A percentile compares a stretch with the other conserved stretches of the same genome.
Evolutionary conservation across 2,113 vertebrate genomes (phyloP).

Genomic region (Eupsittula cactorum): DNA sequence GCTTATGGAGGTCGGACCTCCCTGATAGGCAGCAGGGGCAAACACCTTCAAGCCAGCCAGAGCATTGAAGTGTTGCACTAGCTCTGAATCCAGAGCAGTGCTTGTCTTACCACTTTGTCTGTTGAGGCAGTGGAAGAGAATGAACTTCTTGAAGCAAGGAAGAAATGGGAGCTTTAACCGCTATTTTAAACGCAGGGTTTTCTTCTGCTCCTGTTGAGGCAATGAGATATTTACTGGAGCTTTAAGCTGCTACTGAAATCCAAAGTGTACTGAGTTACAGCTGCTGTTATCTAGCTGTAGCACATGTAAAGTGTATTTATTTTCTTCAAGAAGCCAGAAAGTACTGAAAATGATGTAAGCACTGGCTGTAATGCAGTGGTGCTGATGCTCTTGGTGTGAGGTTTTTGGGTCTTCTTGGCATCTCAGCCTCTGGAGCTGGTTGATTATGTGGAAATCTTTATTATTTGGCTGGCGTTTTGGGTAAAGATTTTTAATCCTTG

Average conservation of each 20-base stretch:
- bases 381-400: constrained; percentile 6
- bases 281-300: constrained; percentile 49
- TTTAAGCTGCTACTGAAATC: constrained; percentile 37
- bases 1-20: not conserved
- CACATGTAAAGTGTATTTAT: constrained; percentile 32
- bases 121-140: not conserved
- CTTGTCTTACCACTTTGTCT: not conserved
- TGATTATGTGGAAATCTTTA: not conserved
- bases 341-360: not conserved
- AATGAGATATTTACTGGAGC: not conserved
- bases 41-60: not conserved
- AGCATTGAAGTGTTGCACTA: not conserved
- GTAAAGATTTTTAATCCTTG: constrained; percentile 26
- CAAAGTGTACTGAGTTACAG: not conserved
- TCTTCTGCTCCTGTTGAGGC: not conserved
- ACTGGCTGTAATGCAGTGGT: not conserved
- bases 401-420: not conserved
- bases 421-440: not conserved
- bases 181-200: not conserved
- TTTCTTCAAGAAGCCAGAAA: constrained; percentile 12
- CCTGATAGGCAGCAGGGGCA: not conserved
- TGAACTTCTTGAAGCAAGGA: rapidly evolving
- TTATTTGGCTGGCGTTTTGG: constrained; percentile 1
- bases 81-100: not conserved
- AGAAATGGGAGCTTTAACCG: not conserved